phyloP scores from a whole-genome alignment of 2,888 invertebrate genomes.

The Eubasilissa splendida region DNA sequence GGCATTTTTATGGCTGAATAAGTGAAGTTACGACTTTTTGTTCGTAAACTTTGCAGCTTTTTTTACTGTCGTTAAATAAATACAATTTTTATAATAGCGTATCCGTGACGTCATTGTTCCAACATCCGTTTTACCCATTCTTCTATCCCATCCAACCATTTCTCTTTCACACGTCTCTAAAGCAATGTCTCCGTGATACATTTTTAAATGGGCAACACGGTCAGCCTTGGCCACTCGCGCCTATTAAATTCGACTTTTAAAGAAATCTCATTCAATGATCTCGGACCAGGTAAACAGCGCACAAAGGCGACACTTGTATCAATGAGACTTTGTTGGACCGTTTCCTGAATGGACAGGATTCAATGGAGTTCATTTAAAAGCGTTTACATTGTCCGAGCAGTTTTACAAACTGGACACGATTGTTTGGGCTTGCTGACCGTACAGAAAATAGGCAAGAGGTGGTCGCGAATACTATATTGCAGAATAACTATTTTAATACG shows the following conservation, averaged over 20 bases:
- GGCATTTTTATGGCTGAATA: too few relatives aligned
- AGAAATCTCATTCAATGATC: neutral
- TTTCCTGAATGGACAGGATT: conserved; percentile 23
- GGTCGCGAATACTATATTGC: conserved; percentile 7
- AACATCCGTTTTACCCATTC: conserved; percentile 1
- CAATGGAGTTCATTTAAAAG: conserved; percentile 47
- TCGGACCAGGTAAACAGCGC: conserved; percentile 4
- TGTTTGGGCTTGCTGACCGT: neutral
- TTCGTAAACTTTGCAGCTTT: too few relatives aligned
- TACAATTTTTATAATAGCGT: neutral
- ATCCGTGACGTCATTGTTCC: neutral
- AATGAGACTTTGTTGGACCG: conserved; percentile 20
- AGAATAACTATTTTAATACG: neutral
- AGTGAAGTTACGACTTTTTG: too few relatives aligned
- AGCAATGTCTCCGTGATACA: neutral
- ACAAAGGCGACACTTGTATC: conserved; percentile 35
- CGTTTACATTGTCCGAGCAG: conserved; percentile 33
- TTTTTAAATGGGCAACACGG: neutral
- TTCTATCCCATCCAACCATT: neutral
- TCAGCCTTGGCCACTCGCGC: conserved; percentile 15
- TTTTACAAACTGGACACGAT: conserved; percentile 19
- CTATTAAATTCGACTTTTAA: conserved; percentile 26
- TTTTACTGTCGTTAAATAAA: too few relatives aligned
- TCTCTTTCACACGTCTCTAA: neutral
- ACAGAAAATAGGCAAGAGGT: neutral